Evolutionary conservation across 2,113 vertebrate species (phyloP).

Genomic region (Aleadryas rufinucha): DNA sequence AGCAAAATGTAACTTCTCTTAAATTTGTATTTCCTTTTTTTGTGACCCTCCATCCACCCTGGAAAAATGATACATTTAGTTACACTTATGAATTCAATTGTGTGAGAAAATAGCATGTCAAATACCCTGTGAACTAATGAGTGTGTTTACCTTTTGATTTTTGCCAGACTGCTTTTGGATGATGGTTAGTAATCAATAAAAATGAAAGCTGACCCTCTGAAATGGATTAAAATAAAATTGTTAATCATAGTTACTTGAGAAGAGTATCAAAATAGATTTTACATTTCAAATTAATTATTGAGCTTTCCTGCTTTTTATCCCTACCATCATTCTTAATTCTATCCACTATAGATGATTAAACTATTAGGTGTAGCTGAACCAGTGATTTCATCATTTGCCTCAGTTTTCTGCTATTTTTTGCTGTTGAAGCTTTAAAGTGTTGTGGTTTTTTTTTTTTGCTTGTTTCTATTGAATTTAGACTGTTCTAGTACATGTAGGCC

Average conservation of each 20-base stretch:
- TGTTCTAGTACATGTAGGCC: neutral
- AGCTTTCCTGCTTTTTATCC: neutral
- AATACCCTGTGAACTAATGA: neutral
- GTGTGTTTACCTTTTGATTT: neutral
- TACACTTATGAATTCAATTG: neutral
- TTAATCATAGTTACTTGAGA: neutral
- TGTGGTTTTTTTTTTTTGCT: neutral
- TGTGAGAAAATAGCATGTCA: neutral
- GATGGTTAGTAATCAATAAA: neutral
- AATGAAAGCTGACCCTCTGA: neutral
- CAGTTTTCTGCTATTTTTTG: neutral
- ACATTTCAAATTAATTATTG: neutral
- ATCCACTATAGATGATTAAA: neutral
- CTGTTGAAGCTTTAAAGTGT: neutral
- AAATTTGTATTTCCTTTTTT: neutral
- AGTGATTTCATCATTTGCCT: neutral
- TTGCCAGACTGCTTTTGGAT: neutral
- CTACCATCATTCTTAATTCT: neutral
- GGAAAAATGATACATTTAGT: neutral
- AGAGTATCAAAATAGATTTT: neutral
- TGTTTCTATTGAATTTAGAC: neutral
- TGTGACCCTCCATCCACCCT: accelerated
- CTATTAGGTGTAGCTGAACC: neutral
- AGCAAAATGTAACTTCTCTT: neutral
- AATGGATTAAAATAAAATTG: neutral